These are phyloP conservation scores for Drosophila grimshawi DNA, from an alignment of 1,140 invertebrate species.

Conservation along the genomic window DNA sequence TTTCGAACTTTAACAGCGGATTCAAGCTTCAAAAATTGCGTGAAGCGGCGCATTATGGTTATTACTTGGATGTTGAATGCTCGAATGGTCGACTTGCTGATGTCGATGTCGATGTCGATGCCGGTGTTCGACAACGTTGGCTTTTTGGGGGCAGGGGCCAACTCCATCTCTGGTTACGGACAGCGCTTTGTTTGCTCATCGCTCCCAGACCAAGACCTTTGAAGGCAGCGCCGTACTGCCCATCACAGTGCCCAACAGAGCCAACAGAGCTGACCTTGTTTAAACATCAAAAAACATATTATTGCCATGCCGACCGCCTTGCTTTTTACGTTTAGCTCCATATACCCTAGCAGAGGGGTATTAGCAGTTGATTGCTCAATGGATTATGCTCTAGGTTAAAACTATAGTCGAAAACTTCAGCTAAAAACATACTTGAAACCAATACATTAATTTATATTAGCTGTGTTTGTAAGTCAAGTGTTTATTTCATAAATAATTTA, in stretches of 20 bases:
- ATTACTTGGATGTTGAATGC: slow-evolving; percentile 37
- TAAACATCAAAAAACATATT: slow-evolving; percentile 75
- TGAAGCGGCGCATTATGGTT: slow-evolving; percentile 71
- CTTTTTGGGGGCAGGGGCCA: slow-evolving; percentile 5
- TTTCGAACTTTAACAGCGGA: slow-evolving; percentile 62
- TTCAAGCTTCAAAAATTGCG: slow-evolving; percentile 63
- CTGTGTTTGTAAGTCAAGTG: too few relatives aligned
- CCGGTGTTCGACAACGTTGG: neutral
- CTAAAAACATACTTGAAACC: too few relatives aligned
- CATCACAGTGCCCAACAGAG: neutral
- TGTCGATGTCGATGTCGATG: slow-evolving; percentile 4
- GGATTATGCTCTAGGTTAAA: too few relatives aligned
- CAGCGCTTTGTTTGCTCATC: slow-evolving; percentile 65
- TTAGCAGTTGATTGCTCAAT: neutral
- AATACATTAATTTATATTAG: too few relatives aligned
- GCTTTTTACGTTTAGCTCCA: slow-evolving; percentile 30
- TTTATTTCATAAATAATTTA: too few relatives aligned
- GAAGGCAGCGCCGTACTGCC: slow-evolving; percentile 36
- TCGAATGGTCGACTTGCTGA: neutral
- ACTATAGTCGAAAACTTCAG: too few relatives aligned
- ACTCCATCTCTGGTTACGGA: slow-evolving; percentile 28
- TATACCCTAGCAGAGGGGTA: neutral
- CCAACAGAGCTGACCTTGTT: slow-evolving; percentile 65
- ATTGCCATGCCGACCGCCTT: slow-evolving; percentile 66
- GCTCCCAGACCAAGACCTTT: slow-evolving; percentile 25